Conservation (phyloP, 2,888 invertebrate genomes). For the Gymnoscelis rufifasciata region DNA sequence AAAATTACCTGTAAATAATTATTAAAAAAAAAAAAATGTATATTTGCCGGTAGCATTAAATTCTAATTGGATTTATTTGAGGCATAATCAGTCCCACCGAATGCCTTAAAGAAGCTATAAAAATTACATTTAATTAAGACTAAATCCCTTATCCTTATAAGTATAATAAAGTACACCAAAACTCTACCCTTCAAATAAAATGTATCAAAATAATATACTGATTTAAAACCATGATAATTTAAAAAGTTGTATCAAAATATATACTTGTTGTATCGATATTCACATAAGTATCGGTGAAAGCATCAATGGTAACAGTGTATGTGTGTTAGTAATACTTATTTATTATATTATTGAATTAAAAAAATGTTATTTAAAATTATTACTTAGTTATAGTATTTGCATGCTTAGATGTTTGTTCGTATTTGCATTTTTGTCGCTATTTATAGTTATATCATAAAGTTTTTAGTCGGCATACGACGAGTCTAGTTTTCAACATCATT, state of each 20-base stretch:
- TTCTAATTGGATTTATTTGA: conserved; percentile 16
- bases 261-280: no score
- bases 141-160: no score
- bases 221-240: no score
- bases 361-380: not conserved
- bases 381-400: conserved; percentile 1
- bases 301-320: no score
- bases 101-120: conserved; percentile 33
- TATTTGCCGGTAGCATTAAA: conserved; percentile 4
- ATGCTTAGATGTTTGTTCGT: conserved; percentile 20
- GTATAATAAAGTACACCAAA: no score
- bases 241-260: no score
- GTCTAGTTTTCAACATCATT: no score
- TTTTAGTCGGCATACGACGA: no score
- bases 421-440: conserved; percentile 20
- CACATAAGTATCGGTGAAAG: no score
- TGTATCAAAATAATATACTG: no score
- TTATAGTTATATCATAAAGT: conserved; percentile 15
- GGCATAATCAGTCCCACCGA: conserved; percentile 45
- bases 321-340: not conserved
- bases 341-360: conserved; percentile 1
- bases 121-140: not conserved
- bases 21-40: no score
- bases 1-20: conserved; percentile 15
- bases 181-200: no score